Base-by-base conservation (phyloP, 2,113 vertebrate genomes). In the Bostrychus sinensis region DNA sequence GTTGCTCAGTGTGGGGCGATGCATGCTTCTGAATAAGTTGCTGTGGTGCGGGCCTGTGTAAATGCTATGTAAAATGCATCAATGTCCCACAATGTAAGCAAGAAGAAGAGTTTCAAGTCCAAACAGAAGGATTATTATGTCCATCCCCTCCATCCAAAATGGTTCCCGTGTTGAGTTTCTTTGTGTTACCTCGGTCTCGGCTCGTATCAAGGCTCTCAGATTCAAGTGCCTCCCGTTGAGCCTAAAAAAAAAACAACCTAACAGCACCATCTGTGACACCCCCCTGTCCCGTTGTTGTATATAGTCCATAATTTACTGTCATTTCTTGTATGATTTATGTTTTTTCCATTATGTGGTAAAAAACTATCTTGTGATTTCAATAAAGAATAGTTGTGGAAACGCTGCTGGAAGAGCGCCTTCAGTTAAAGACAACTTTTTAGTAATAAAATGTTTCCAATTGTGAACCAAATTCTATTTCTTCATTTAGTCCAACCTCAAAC, bases 401-500 rank as follows among this genome's bases (percentile, higher is more conserved):
- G 39, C 78, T 78, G 70, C 81, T 80, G 65, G 85, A 81, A 75
- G 78, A 77, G 79, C 85, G 84, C 78, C 79, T 84, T 88, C 88
- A 77, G 83, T 90, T 87, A 62, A 86, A 25, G 71, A 86, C 58
- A 20, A 83, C 77, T 87, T 91, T 87, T 91, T 91, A 88, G 86
- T 90, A 91, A 91, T 92, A 91, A 92, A 91, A 86, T 80, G 78
- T 89, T 91, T 90, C 85, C 80, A 81, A 86, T 88, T 86, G 66
- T 86, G 75, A 57, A 86, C 77, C 34, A 66, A 71, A 32, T 32
- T 14, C 22, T 7, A 43, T 38, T 77, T 75, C 28, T 72, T 85
- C 14, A 19, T 73, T 85, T 64, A 5, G 54, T 51, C 19, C n/a
- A 41, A 32, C 46, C 6, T 7, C 22, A 16, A 12, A 13, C 13